Base-by-base conservation (phyloP, 2,113 vertebrate genomes). In the Cisticola juncidis region DNA sequence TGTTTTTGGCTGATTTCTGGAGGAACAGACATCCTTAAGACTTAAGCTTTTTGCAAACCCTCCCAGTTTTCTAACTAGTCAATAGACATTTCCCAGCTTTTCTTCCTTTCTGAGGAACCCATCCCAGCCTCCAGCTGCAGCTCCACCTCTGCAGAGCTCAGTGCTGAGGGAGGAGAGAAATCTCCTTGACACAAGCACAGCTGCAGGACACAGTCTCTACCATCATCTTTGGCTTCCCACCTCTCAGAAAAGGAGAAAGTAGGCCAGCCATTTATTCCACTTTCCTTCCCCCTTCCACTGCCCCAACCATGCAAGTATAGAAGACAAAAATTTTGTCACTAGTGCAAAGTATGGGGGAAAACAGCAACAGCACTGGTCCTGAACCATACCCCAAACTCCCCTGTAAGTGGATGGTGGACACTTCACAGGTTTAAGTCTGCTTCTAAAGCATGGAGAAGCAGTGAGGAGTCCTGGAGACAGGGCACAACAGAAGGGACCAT, bases 41-140 rank as follows among this genome's bases (percentile, higher is more conserved):
- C 66, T 86, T 86, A 29, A 85, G 54, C 77, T 56, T 31, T 79
- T 80, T 81, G 44, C 92, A 93, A 95, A 60, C 36, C 24, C 61
- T 96, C 60, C 24, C 18, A 45, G 69, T 71, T 92, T 90, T 33
- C 23, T 56, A 47, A 40, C 64, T 50, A 62, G 31, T 80, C 58
- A 87, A 61, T 50, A 66, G 79, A 36, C 33, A 29, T 96, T 94
- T 95, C 82, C 94, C 58, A 94, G 94, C 84, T 96, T 94, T n/a
- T 95, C 85, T 97, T 97, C 93, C 94, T 96, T 97, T 92, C 95
- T 90, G 97, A 97, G 94, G 72, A 96, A 93, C 87, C 60, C 70
- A 87, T 74, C 83, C 62, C 86, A 89, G 56, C 35, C 62, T 93
- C 56, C 80, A 95, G 68, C 73, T 84, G 44, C 81, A 88, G 48